Evolutionary conservation across 1,140 invertebrate genomes (phyloP), one percentile per base, ranked within the genome.

Genomic region (Ooceraea biroi): DNA sequence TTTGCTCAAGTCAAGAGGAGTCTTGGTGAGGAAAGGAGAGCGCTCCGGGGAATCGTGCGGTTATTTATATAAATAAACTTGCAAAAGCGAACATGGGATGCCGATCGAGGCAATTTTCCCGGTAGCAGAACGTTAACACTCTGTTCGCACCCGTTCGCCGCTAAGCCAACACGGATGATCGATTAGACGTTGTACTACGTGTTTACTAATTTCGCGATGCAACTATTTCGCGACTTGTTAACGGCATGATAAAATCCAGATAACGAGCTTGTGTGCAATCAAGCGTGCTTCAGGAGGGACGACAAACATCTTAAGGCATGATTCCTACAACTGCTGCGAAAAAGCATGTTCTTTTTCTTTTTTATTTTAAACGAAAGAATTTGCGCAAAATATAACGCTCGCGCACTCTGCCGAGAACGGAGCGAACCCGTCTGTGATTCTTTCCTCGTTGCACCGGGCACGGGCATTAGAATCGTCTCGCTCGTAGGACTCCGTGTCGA

Each of bases 391-490:
- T 86, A 85, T 88, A 89, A 86, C 61, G 78, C 36, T 63, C 50
- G 89, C 89, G 89, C 89, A 73, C 89, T 90, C 89, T 90, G 65
- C 57, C 89, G 89, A 83, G 78, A 83, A 76, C 83, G 74, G 68
- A 61, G 55, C 58, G 85, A 90, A 90, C 89, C 85, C 87, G 72
- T 69, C 84, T 30, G 44, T 84, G 73, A 90, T 90, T 90, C 89
- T 90, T 88, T 90, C 89, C 83, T 90, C 89, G 89, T 90, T 90
- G 85, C 89, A 88, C 87, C 85, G 84, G 27, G 72, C 30, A 60
- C 12, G 58, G 22, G 74, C 69, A 85, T 89, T 88, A 90, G 80
- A 90, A 90, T 88, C 80, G 83, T 90, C 89, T 90, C 89, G 80
- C 89, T 88, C 89, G 63, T 65, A 58, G 85, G 72, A 88, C 72